A percentile compares a stretch with the other conserved stretches of the same genome.
Evolutionary conservation across 1,140 invertebrate species (phyloP).

Genomic region (Charaxes varanes): DNA sequence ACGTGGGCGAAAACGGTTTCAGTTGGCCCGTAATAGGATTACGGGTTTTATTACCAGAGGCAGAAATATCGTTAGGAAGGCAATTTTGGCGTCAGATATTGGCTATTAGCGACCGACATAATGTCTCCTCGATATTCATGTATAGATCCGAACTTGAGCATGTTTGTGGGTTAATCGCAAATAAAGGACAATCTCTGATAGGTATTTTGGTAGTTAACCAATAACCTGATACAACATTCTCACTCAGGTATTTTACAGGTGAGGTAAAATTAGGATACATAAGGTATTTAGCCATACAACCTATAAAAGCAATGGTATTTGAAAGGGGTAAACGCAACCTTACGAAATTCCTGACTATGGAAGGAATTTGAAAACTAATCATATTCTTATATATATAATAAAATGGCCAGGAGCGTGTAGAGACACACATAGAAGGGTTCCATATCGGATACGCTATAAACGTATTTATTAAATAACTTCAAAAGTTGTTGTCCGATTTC

Average conservation of each 20-base stretch:
- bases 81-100: slow-evolving; percentile 69
- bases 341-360: too few relatives aligned
- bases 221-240: slow-evolving; percentile 2
- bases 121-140: slow-evolving; percentile 59
- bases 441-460: too few relatives aligned
- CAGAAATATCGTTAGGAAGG: slow-evolving; percentile 70
- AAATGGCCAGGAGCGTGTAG: too few relatives aligned
- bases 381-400: too few relatives aligned
- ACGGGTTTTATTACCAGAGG: slow-evolving; percentile 64
- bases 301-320: too few relatives aligned
- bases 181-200: slow-evolving; percentile 22
- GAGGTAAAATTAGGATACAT: slow-evolving; percentile 7
- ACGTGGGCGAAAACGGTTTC: slow-evolving; percentile 42
- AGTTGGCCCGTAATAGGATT: slow-evolving; percentile 54
- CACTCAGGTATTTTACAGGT: slow-evolving; percentile 4
- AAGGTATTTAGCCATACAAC: too few relatives aligned
- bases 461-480: too few relatives aligned
- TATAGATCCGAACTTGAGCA: slow-evolving; percentile 44
- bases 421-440: too few relatives aligned
- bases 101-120: slow-evolving; percentile 61
- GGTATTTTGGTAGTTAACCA: slow-evolving; percentile 11
- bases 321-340: too few relatives aligned
- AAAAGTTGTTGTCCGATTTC: too few relatives aligned
- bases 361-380: too few relatives aligned
- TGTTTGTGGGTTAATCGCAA: slow-evolving; percentile 41